phyloP scores from a whole-genome alignment of 2,888 invertebrate genomes.

The Agriopis leucophaearia region DNA sequence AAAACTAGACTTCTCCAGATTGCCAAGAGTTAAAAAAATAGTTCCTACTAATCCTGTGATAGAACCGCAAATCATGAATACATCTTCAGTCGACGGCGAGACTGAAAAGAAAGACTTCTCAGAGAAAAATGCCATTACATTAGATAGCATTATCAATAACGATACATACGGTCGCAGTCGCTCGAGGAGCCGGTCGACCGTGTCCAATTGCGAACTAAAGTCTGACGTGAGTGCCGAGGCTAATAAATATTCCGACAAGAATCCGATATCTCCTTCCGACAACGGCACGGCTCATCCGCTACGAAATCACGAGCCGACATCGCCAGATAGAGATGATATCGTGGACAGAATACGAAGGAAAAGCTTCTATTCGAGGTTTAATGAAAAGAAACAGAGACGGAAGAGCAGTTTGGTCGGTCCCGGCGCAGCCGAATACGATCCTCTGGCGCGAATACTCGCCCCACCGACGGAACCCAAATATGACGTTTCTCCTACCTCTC shows the following conservation, averaged over 20 bases:
- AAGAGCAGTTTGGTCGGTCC: constrained; percentile 89
- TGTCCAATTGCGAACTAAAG: constrained; percentile 83
- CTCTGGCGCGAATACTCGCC: constrained; percentile 77
- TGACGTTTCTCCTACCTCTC: constrained; percentile 76
- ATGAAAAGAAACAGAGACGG: constrained; percentile 91
- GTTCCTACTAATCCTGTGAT: constrained; percentile 86
- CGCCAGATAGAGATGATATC: constrained; percentile 89
- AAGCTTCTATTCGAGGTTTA: constrained; percentile 95
- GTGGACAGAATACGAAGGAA: constrained; percentile 95
- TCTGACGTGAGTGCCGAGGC: constrained; percentile 68
- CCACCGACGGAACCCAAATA: constrained; percentile 68
- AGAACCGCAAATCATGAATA: constrained; percentile 80
- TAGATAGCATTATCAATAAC: constrained; percentile 60
- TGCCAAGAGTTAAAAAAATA: constrained; percentile 87
- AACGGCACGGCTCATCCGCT: constrained; percentile 64
- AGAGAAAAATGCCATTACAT: constrained; percentile 63
- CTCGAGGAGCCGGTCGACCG: constrained; percentile 76
- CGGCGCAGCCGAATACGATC: constrained; percentile 86
- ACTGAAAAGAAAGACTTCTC: constrained; percentile 65
- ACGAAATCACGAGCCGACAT: constrained; percentile 78
- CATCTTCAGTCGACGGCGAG: constrained; percentile 69
- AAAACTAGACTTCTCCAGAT: constrained; percentile 88
- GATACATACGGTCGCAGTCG: constrained; percentile 69
- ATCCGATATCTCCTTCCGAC: constrained; percentile 62
- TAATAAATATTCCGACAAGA: constrained; percentile 65